phyloP scores from a whole-genome alignment of 2,113 vertebrate species.

The Brachirus orientalis region DNA sequence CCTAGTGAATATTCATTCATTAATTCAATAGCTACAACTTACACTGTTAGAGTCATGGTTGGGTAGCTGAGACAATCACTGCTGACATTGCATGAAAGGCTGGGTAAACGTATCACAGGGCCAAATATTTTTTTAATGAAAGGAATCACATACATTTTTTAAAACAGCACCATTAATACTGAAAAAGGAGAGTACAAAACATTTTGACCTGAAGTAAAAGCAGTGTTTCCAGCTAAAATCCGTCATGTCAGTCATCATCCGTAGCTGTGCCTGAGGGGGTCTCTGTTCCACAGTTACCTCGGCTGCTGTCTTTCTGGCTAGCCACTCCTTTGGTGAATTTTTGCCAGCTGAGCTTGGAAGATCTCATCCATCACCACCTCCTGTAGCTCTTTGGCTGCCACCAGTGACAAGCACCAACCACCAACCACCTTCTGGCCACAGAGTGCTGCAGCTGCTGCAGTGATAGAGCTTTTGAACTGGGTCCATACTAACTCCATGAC shows the following conservation, averaged over 20 bases:
- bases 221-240: too few relatives aligned
- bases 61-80: too few relatives aligned
- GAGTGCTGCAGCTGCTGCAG: constrained; percentile 14
- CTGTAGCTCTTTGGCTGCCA: constrained; percentile 30
- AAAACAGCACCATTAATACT: background rate
- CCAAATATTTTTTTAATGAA: background rate
- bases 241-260: background rate
- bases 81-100: too few relatives aligned
- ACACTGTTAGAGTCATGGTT: too few relatives aligned
- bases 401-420: constrained; percentile 15
- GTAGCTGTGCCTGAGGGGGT: background rate
- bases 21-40: too few relatives aligned
- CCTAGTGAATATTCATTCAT: too few relatives aligned
- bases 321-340: background rate
- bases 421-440: constrained; percentile 13
- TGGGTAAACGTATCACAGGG: background rate
- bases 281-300: background rate
- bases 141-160: background rate
- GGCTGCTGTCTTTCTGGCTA: background rate
- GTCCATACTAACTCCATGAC: constrained; percentile 7
- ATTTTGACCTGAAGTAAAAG: background rate
- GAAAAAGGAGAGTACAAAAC: too few relatives aligned
- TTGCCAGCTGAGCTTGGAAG: constrained; percentile 15
- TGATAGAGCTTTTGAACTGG: constrained; percentile 19
- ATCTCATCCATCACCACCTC: constrained; percentile 10